Percentiles rank a stretch among this genome's conserved stretches.
Conservation (phyloP, 2,888 invertebrate species). For the Sylvicola fuscatus region DNA sequence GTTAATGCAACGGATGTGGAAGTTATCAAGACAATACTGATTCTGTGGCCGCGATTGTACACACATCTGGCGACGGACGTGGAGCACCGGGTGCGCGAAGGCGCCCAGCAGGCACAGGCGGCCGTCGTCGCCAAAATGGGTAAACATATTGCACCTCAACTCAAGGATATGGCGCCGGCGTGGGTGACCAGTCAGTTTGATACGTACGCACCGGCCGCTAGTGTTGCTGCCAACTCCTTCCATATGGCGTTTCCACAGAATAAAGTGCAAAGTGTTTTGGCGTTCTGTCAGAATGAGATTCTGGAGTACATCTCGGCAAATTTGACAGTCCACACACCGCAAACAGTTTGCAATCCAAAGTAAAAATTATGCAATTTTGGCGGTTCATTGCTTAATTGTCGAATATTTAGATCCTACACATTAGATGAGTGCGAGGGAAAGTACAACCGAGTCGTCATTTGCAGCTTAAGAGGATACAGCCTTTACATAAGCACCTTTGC, state of each 20-base stretch:
- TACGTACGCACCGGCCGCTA: constrained; percentile 64
- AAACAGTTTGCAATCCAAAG: constrained; percentile 31
- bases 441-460: constrained; percentile 40
- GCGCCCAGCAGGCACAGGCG: constrained; percentile 50
- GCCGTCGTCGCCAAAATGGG: constrained; percentile 44
- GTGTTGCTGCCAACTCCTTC: constrained; percentile 46
- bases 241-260: constrained; percentile 53
- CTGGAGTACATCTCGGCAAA: constrained; percentile 50
- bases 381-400: constrained; percentile 4
- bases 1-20: constrained; percentile 41
- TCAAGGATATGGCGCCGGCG: constrained; percentile 55
- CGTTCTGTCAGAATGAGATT: constrained; percentile 68
- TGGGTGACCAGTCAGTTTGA: constrained; percentile 80
- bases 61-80: constrained; percentile 51
- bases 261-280: constrained; percentile 58
- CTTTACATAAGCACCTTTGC: constrained; percentile 37
- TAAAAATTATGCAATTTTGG: constrained; percentile 11
- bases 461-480: constrained; percentile 42
- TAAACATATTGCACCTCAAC: constrained; percentile 54
- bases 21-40: constrained; percentile 47
- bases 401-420: constrained; percentile 26
- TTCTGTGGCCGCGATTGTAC: constrained; percentile 70
- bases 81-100: constrained; percentile 68
- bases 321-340: constrained; percentile 35
- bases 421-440: constrained; percentile 47